These are phyloP conservation scores for Hormaphis cornu DNA, from an alignment of 1,140 invertebrate species.

Conservation along the genomic window DNA sequence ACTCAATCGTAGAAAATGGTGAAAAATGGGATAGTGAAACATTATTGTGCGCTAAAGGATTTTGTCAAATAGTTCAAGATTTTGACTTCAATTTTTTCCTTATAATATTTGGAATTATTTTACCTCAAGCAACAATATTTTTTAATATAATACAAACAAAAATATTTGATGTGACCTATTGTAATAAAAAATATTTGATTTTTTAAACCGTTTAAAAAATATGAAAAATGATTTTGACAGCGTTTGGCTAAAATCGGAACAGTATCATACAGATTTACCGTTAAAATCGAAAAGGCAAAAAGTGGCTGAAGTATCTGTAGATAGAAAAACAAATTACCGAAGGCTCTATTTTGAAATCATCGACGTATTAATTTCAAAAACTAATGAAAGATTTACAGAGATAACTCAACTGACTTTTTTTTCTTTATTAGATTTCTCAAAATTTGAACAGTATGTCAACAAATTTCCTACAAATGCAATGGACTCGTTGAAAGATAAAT, in stretches of 20 bases:
- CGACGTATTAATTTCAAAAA: not conserved
- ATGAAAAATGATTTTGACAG: slow-evolving; percentile 1
- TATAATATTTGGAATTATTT: slow-evolving; percentile 14
- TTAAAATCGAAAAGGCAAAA: not conserved
- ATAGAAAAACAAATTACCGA: not conserved
- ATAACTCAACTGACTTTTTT: not conserved
- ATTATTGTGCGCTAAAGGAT: not conserved
- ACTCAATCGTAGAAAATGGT: not conserved
- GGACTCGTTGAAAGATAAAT: not conserved
- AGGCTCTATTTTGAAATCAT: not conserved
- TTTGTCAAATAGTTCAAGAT: no score
- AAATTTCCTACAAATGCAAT: not conserved
- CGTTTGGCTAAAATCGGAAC: not conserved
- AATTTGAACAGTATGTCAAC: not conserved
- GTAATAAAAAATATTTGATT: slow-evolving; percentile 5
- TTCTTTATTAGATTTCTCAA: not conserved
- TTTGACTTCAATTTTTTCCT: not conserved
- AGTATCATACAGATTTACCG: not conserved
- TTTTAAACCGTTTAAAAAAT: not conserved
- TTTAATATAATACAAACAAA: slow-evolving; percentile 29
- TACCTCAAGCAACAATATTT: slow-evolving; percentile 23
- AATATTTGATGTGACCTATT: slow-evolving; percentile 9
- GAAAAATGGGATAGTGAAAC: not conserved
- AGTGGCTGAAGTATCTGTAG: not conserved
- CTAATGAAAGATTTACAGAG: not conserved